Conservation (phyloP, 2,888 invertebrate genomes). For the Yponomeuta plumbellus region DNA sequence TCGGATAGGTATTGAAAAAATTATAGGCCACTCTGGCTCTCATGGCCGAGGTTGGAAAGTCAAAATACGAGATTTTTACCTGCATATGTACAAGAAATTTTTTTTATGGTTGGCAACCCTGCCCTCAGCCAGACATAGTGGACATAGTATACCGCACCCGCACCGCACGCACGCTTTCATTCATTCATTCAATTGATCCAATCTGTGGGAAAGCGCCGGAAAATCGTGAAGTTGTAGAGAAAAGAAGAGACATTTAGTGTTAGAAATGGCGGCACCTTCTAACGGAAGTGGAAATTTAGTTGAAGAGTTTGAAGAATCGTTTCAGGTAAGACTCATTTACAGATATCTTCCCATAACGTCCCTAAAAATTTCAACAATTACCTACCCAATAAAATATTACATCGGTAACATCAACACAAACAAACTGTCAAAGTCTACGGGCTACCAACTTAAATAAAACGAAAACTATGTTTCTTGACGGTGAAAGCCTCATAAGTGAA, state of each 20-base stretch:
- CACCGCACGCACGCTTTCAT: no score
- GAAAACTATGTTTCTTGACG: constrained; percentile 46
- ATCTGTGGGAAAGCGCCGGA: not conserved
- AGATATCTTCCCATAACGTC: constrained; percentile 17
- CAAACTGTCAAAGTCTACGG: constrained; percentile 38
- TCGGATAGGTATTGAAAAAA: no score
- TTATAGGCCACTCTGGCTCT: no score
- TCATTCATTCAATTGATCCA: constrained; percentile 1
- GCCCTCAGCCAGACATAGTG: no score
- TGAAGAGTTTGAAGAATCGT: constrained; percentile 93
- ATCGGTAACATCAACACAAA: not conserved
- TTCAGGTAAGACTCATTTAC: constrained; percentile 79
- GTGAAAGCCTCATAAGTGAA: constrained; percentile 62
- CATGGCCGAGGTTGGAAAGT: no score
- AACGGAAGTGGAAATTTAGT: constrained; percentile 91
- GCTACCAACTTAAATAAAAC: constrained; percentile 55
- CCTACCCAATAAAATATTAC: not conserved
- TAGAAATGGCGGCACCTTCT: constrained; percentile 84
- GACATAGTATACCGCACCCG: no score
- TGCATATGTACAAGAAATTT: no score
- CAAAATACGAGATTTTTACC: no score
- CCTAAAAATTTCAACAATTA: constrained; percentile 20
- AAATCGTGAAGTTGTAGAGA: not conserved
- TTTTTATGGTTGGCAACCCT: no score
- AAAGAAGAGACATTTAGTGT: not conserved